Evolutionary conservation across 2,888 invertebrate genomes (phyloP), one percentile per base, ranked within the genome.

Genomic region (Agriopis marginaria): DNA sequence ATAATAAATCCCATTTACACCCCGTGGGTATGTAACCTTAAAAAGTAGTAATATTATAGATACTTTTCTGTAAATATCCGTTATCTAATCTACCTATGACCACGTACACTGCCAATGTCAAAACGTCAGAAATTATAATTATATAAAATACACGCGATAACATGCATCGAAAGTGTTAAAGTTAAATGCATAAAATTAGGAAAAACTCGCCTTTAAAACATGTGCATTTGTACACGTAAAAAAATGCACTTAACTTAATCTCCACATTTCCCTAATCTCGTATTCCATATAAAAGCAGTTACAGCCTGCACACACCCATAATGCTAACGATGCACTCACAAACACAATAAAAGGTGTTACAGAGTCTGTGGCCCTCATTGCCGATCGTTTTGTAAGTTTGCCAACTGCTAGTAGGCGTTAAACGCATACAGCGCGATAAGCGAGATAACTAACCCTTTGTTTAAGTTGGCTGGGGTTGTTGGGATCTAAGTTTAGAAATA

Each of bases 191-290:
- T 32, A 32, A 32, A 32, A 32, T 1, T 3, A 32, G 32, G 32
- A 32, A 32, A n/a, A 32, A 42, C 42, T 7, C 4, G 44, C 42
- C 61, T 70, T 62, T 53, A 10, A 71, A 75, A 53, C 39, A 51
- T 69, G 66, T 69, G 75, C 80, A 78, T 75, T 23, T 63, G 12
- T 64, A 39, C 10, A n/a, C 51, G 77, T 76, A 76, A 75, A 77
- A 71, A 60, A 14, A 55, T 42, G 67, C 40, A 66, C 66, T 66
- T 59, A 66, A 59, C 58, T 63, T 63, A 70, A 70, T 70, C 49
- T 59, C 32, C 63, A 66, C 65, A 63, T 66, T 70, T 60, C 53
- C 63, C 58, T 66, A 66, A 70, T 70, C 70, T 66, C 44, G 49
- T 23, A 54, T 70, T 62, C 63, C 42, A 63, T 59, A 63, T 45